Base-by-base conservation (phyloP, 1,140 invertebrate species). In the Plodia interpunctella region DNA sequence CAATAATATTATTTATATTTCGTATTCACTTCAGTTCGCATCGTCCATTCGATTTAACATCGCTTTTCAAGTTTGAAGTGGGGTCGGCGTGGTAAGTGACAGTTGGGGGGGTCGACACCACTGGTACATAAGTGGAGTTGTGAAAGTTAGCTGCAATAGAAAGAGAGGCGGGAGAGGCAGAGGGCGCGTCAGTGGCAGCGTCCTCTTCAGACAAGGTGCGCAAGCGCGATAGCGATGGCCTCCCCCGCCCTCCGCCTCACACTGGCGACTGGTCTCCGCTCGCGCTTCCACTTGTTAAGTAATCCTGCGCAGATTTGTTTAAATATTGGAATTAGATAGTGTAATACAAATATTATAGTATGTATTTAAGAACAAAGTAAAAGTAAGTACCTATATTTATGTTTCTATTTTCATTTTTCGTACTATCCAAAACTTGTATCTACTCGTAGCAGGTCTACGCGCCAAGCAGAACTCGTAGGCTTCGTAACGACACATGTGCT, bases 231-330 rank as follows among this genome's bases (percentile, higher is more conserved):
- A 78, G 76, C 30, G 30, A 32, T 32, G 30, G 38, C 81, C 83
- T 85, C 84, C 77, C 86, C 83, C 83, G 86, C 83, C 75, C 70
- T 72, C 62, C 80, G 15, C 70, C 81, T 88, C 86, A 88, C 68
- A 88, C 86, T 0, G 84, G 86, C 10, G 86, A 88, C 64, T 88
- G 83, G 0, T 87, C 83, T 0, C 84, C 81, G 65, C 83, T 86
- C 1, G 78, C 84, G 62, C 82, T 87, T 0, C 82, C 85, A 57
- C 80, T 85, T 1, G 80, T 83, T 56, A 83, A 87, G 68, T 85
- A 86, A 61, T 88, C 82, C 83, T 88, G 72, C 59, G 59, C 60
- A 72, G 52, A 38, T 50, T 5, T 15, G 1, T 44, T 44, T 44
- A 15, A 2, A n/a, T 15, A 17, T 11, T 8, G 35, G 8, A 13